A percentile compares a stretch with the other conserved stretches of the same genome.
Conservation (phyloP, 2,113 vertebrate species). For the Alligator sinensis region DNA sequence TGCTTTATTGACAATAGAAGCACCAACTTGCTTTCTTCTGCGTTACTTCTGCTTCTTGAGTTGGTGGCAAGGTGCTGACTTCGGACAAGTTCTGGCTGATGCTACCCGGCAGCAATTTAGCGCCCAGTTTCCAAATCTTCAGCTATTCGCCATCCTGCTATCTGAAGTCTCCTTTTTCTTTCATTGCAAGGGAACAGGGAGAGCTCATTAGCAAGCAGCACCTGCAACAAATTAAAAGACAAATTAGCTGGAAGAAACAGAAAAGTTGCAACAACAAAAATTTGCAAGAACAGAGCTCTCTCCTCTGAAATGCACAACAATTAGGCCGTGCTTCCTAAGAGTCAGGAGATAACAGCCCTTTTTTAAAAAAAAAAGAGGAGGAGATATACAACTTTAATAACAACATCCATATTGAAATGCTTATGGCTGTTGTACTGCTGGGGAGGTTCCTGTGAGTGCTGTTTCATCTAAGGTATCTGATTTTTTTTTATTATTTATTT, state of each 20-base stretch:
- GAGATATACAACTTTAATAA: conserved; percentile 76
- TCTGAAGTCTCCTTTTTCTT: conserved; percentile 31
- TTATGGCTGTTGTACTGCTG: conserved; percentile 38
- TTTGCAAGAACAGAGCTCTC: conserved; percentile 23
- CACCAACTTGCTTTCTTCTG: not conserved
- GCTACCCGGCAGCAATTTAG: conserved; percentile 40
- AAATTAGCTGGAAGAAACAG: conserved; percentile 32
- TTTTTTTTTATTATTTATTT: too few species aligned
- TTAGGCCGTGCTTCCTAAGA: conserved; percentile 49
- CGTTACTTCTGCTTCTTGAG: not conserved
- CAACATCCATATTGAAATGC: conserved; percentile 64
- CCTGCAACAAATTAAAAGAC: conserved; percentile 74
- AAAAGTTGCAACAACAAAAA: not conserved
- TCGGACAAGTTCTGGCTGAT: not conserved
- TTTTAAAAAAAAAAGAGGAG: not conserved
- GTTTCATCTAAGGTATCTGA: conserved; percentile 20
- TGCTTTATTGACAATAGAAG: not conserved
- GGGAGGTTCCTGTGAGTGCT: not conserved
- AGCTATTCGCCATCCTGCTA: conserved; percentile 48
- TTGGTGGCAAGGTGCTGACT: not conserved
- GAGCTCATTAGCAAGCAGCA: conserved; percentile 61
- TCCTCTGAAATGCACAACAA: conserved; percentile 47
- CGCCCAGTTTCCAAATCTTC: conserved; percentile 45
- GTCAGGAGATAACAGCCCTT: conserved; percentile 9
- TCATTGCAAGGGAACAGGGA: conserved; percentile 46